Percentiles rank a stretch among this genome's conserved stretches.
These are phyloP conservation scores for Stichodactyla mertensii DNA, from an alignment of 64 coral and sea anemone species.

Conservation along the genomic window DNA sequence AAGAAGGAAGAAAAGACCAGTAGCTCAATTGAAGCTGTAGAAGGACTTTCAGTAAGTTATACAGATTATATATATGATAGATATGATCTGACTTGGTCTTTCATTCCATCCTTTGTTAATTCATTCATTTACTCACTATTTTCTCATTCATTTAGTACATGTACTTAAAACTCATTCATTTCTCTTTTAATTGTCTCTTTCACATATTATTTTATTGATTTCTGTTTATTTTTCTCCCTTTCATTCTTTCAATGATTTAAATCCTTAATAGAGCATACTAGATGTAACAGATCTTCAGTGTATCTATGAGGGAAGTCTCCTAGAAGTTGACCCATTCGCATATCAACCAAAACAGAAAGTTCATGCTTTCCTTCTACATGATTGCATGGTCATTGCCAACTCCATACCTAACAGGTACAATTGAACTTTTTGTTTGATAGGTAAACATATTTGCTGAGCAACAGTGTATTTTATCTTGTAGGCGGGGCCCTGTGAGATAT, in stretches of 20 bases:
- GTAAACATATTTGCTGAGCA: not conserved
- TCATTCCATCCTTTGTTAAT: not conserved
- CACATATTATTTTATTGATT: no score
- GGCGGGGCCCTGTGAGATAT: slow-evolving; percentile 86
- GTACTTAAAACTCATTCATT: not conserved
- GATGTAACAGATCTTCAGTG: slow-evolving; percentile 86
- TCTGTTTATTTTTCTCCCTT: no score
- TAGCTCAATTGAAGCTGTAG: slow-evolving; percentile 88
- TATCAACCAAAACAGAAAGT: slow-evolving; percentile 69
- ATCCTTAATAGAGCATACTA: slow-evolving; percentile 57
- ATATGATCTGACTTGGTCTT: no score
- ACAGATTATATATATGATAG: not conserved
- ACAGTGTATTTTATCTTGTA: not conserved
- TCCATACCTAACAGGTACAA: slow-evolving; percentile 82
- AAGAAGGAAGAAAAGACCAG: slow-evolving; percentile 91
- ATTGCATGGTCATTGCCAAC: slow-evolving; percentile 75
- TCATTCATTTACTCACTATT: not conserved
- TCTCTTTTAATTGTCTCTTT: not conserved
- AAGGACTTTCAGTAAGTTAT: slow-evolving; percentile 84
- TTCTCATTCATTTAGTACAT: not conserved
- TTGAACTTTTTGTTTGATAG: not conserved
- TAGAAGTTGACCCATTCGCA: slow-evolving; percentile 70
- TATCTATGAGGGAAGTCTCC: slow-evolving; percentile 87
- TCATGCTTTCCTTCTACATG: slow-evolving; percentile 75
- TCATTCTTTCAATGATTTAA: not conserved